Evolutionary conservation across 1,140 invertebrate species (phyloP), one percentile per base, ranked within the genome.

Genomic region (Camponotus pennsylvanicus): DNA sequence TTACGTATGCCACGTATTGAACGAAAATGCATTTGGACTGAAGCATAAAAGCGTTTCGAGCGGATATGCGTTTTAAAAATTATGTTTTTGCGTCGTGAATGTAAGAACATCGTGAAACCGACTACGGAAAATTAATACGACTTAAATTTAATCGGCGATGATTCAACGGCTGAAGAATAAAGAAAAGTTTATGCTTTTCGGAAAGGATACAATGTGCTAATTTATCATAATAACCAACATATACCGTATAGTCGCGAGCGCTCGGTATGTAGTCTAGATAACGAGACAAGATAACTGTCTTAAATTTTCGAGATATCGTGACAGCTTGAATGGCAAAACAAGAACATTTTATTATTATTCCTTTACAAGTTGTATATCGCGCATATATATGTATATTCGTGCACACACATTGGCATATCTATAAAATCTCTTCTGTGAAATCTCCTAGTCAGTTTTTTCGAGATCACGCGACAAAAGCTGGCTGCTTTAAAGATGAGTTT

Each of bases 201-300:
- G 11, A 3, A 32, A 85, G 45, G 13, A 66, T 21, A 0, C 49
- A 3, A 2, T 57, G 37, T 49, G 21, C 27, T 67, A 49, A 70
- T 69, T 37, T 66, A 45, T 42, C 55, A n/a, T 32, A 85, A 59
- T 55, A 67, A 21, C 45, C 59, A 3, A 37, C 37, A 37, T 40
- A 21, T 55, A 21, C 11, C 49, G 2, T 5, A 75, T 86, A 52
- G 15, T 52, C 13, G 5, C 13, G 42, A 55, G 45, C 64, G 52
- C 21, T 64, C 42, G n/a, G 49, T 80, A 80, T 18, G 55, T 37
- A 86, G 8, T 57, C 21, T 59, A 49, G 86, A 90, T 84, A 90
- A 87, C 52, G 42, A 86, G 61, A 86, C 42, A 59, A 85, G 86
- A 90, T 70, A 90, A 42, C 82, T 88, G 80, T 76, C 86, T 88